Evolutionary conservation across 2,113 vertebrate species (phyloP).

Genomic region (Psittacula cyanocephala): DNA sequence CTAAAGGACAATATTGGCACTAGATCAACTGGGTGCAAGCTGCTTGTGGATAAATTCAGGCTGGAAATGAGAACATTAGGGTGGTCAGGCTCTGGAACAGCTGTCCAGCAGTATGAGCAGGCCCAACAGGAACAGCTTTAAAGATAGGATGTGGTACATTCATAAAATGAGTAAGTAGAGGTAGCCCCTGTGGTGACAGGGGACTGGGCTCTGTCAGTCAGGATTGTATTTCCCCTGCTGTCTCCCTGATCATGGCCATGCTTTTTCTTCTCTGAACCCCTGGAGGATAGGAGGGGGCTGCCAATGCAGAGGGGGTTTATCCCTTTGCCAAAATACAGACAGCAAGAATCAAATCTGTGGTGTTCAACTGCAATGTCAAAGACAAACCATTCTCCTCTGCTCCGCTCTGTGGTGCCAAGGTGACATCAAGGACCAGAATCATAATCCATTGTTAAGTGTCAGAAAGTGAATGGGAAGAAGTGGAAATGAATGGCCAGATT

Average conservation of each 20-base stretch:
- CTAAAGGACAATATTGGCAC: not conserved
- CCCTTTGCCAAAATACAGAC: not conserved
- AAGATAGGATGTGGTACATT: not conserved
- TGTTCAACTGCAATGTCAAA: not conserved
- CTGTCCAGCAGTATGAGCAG: not conserved
- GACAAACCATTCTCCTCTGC: not conserved
- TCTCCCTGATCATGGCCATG: not conserved
- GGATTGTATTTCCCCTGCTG: not conserved
- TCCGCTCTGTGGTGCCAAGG: not conserved
- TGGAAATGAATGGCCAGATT: not conserved
- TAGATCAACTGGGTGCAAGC: not conserved
- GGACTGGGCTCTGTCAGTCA: not conserved
- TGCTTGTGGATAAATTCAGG: constrained; percentile 3
- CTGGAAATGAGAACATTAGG: not conserved
- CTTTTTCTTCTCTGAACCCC: not conserved
- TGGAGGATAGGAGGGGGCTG: not conserved
- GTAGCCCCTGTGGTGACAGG: not conserved
- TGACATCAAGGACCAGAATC: not conserved
- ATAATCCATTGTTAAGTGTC: not conserved
- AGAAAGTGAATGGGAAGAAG: not conserved
- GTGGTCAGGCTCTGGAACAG: not conserved
- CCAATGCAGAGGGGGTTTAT: not conserved
- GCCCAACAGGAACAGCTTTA: not conserved
- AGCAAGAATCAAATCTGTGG: not conserved
- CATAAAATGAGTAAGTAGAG: not conserved